Conservation (phyloP, 2,113 vertebrate species). For the Malurus elegans region DNA sequence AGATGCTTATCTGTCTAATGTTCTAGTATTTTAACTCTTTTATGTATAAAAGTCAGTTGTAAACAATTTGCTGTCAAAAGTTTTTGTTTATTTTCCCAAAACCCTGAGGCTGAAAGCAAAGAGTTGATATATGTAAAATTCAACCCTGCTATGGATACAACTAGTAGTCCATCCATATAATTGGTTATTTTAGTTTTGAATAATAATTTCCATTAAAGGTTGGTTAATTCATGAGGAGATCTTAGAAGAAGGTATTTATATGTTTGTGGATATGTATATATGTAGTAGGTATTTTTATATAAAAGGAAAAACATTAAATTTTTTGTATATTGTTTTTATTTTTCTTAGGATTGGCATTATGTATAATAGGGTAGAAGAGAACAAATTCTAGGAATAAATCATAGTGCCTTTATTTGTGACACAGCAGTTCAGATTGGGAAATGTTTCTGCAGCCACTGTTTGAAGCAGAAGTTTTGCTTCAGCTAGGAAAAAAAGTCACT, state of each 20-base stretch:
- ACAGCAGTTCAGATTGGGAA: background rate
- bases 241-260: background rate
- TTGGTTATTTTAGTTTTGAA: background rate
- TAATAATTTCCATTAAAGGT: background rate
- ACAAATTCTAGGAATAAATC: background rate
- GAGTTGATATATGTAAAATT: background rate
- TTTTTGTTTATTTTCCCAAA: background rate
- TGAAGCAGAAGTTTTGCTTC: background rate
- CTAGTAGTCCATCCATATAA: background rate
- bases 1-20: background rate
- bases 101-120: background rate
- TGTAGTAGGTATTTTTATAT: background rate
- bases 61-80: background rate
- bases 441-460: background rate
- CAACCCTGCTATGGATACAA: background rate
- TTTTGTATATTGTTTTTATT: background rate
- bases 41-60: background rate
- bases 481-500: background rate
- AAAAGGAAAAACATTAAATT: background rate
- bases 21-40: background rate
- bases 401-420: background rate
- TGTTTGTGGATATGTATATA: accelerated
- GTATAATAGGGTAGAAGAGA: background rate
- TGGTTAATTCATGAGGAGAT: background rate
- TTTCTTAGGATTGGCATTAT: background rate